phyloP scores from a whole-genome alignment of 37 sponge, comb jelly and placozoan species.

The Crambe crambe region DNA sequence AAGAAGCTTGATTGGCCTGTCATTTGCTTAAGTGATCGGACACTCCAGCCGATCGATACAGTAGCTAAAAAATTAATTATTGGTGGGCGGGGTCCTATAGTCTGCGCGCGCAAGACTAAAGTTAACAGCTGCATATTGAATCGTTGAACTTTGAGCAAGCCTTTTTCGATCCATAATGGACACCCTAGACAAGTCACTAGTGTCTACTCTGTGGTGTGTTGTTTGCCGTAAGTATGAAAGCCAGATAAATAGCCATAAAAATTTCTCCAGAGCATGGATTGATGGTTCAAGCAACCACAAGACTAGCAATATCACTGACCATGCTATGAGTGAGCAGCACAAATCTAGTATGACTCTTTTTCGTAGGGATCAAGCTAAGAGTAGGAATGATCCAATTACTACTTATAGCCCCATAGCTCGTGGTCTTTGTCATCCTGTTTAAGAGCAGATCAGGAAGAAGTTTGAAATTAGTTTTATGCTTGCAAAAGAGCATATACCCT shows the following conservation, averaged over 20 bases:
- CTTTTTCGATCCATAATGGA: conserved; percentile 30
- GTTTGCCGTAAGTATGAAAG: too few species aligned
- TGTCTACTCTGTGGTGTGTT: conserved; percentile 48
- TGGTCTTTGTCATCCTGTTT: conserved; percentile 15
- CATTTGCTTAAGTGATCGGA: conserved; percentile 1
- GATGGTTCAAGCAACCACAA: conserved; percentile 67
- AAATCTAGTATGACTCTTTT: conserved; percentile 9
- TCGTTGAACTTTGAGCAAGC: conserved; percentile 26
- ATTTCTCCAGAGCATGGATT: conserved; percentile 54
- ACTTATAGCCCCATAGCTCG: conserved; percentile 49
- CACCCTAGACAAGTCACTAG: conserved; percentile 4
- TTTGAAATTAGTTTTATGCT: conserved; percentile 56
- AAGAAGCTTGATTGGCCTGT: conserved; percentile 11
- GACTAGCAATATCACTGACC: conserved; percentile 59
- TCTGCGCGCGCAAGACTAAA: neutral
- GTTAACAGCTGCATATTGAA: too few species aligned
- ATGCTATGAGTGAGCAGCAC: conserved; percentile 53
- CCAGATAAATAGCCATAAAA: conserved; percentile 32
- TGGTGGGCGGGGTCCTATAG: neutral
- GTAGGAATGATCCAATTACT: conserved; percentile 19
- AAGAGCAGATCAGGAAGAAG: conserved; percentile 22
- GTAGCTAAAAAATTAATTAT: neutral
- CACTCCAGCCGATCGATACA: conserved; percentile 10
- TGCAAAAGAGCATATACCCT: conserved; percentile 50
- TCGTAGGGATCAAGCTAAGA: conserved; percentile 17